Conservation (phyloP, 2,797 vertebrate species). For the Dermochelys coriacea region DNA sequence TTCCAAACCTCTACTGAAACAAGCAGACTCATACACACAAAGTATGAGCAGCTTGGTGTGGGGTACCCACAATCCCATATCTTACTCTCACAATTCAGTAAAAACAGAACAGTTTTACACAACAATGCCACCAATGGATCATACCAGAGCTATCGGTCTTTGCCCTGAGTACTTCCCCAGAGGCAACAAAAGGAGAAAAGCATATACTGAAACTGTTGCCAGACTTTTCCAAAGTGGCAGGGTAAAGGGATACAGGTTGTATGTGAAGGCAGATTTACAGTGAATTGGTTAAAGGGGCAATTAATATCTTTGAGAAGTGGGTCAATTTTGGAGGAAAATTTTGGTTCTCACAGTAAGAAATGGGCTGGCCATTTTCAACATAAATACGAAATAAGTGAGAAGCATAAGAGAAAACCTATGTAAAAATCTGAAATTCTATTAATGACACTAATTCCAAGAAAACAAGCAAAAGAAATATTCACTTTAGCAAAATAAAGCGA, state of each 20-base stretch:
- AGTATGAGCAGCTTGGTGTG: background rate
- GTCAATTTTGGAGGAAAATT: background rate
- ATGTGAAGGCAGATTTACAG: background rate
- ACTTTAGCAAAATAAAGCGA: background rate
- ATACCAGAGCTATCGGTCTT: background rate
- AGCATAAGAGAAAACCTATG: background rate
- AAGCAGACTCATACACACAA: background rate
- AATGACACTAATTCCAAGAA: background rate
- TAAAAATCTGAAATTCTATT: background rate
- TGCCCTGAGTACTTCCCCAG: background rate
- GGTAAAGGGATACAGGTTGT: background rate
- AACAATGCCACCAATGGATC: background rate
- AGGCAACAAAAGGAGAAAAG: background rate
- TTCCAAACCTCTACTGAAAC: background rate
- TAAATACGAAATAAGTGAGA: background rate
- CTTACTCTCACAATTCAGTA: background rate
- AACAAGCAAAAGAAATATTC: background rate
- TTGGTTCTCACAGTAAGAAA: background rate
- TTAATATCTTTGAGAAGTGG: background rate
- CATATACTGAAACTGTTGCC: background rate
- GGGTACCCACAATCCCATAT: background rate
- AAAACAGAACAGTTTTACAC: background rate
- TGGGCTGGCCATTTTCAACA: background rate
- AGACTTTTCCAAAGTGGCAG: background rate
- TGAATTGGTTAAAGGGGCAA: background rate